Conservation (phyloP, 2,113 vertebrate genomes). For the Grammomys dolichurus region DNA sequence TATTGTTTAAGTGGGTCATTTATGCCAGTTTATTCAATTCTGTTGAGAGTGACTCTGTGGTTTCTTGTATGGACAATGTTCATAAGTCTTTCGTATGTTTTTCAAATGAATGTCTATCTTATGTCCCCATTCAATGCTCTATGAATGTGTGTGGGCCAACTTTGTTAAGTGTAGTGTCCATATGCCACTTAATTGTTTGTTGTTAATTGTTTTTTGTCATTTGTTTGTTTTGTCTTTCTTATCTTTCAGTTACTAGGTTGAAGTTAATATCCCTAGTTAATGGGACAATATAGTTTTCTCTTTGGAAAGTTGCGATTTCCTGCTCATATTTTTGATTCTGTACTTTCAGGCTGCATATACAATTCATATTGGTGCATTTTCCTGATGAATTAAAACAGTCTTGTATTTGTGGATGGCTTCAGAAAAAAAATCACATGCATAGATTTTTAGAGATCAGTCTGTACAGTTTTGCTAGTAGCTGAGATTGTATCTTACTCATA, state of each 20-base stretch:
- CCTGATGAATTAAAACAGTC: not conserved
- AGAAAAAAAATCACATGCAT: not conserved
- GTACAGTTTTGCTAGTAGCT: not conserved
- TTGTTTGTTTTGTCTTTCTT: not conserved
- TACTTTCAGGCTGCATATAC: not conserved
- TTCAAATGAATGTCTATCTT: not conserved
- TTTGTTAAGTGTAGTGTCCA: not conserved
- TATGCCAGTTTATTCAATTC: not conserved
- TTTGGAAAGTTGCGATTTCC: not conserved
- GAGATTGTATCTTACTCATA: not conserved
- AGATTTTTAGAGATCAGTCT: not conserved
- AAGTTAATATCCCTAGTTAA: not conserved
- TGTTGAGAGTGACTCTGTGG: not conserved
- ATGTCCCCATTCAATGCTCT: not conserved
- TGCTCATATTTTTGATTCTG: not conserved
- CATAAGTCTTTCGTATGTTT: not conserved
- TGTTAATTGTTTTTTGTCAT: not conserved
- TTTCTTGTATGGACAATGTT: not conserved
- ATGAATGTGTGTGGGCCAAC: not conserved
- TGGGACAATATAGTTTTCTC: not conserved
- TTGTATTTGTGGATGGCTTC: slow-evolving; percentile 11
- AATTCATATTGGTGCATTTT: not conserved
- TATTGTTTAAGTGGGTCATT: not conserved
- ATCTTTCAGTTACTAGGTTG: not conserved
- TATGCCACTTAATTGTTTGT: not conserved